A percentile compares a stretch with the other conserved stretches of the same genome.
Evolutionary conservation across 2,113 vertebrate species (phyloP).

Genomic region (Hirundichthys speculiger): DNA sequence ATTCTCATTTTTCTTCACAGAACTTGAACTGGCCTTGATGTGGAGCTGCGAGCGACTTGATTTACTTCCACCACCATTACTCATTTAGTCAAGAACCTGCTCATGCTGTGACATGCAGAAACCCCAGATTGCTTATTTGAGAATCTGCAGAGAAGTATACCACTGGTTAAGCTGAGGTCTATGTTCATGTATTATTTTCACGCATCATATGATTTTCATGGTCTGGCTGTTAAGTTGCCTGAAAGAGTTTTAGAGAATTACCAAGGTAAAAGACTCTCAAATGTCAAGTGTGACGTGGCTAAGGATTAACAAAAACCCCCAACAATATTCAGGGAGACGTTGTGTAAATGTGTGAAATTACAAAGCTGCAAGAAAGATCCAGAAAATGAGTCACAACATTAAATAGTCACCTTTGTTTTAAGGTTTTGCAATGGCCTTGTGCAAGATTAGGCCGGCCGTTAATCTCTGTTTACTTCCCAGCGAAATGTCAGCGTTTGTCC

Average conservation of each 20-base stretch:
- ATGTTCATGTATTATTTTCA: too few relatives aligned
- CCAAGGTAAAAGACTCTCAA: not conserved
- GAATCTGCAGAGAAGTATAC: too few relatives aligned
- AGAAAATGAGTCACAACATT: constrained; percentile 24
- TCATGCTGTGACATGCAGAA: too few relatives aligned
- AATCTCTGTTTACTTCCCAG: constrained; percentile 21
- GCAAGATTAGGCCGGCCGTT: constrained; percentile 5
- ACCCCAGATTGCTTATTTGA: too few relatives aligned
- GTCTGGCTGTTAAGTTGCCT: not conserved
- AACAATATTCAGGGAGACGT: constrained; percentile 11
- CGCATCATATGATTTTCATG: too few relatives aligned
- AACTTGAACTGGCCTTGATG: not conserved
- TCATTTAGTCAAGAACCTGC: too few relatives aligned
- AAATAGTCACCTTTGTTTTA: constrained; percentile 29
- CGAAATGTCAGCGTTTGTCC: constrained; percentile 18
- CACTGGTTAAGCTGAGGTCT: too few relatives aligned
- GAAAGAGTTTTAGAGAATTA: not conserved
- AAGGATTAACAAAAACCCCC: constrained; percentile 25
- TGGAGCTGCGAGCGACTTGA: not conserved
- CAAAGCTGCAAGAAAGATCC: constrained; percentile 18
- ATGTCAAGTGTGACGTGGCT: constrained; percentile 3
- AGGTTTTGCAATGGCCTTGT: constrained; percentile 46
- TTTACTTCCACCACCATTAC: not conserved
- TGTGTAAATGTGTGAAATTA: constrained; percentile 22
- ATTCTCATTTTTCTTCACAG: too few relatives aligned